phyloP scores from a whole-genome alignment of 2,888 invertebrate species.

The Buathra laborator region DNA sequence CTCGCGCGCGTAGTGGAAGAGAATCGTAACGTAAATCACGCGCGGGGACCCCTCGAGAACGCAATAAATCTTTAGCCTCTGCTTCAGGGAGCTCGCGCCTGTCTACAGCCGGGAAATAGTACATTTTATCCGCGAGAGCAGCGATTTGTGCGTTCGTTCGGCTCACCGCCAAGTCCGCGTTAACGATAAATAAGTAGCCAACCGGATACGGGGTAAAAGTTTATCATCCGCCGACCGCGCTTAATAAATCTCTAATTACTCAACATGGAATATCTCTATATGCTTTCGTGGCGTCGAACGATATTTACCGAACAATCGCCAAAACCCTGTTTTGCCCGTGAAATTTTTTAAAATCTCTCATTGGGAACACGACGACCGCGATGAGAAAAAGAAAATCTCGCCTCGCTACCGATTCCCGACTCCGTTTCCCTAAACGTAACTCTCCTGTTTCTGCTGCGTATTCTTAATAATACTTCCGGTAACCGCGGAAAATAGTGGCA shows the following conservation, averaged over 20 bases:
- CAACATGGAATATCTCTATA: constrained; percentile 28
- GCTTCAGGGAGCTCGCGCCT: constrained; percentile 3
- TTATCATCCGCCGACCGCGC: constrained; percentile 22
- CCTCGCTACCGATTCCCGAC: background rate
- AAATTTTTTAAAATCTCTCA: background rate
- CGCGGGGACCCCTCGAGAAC: constrained; percentile 57
- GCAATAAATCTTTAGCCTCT: constrained; percentile 64
- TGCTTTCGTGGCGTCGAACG: background rate
- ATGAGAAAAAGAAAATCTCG: background rate
- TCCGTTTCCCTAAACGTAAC: constrained; percentile 77
- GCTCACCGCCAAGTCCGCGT: constrained; percentile 28
- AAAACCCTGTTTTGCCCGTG: constrained; percentile 40
- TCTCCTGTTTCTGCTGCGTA: constrained; percentile 76
- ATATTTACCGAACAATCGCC: background rate
- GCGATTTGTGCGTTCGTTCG: constrained; percentile 56
- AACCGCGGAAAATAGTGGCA: constrained; percentile 77
- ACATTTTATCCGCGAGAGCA: constrained; percentile 52
- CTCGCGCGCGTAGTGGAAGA: constrained; percentile 57
- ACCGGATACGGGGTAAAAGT: constrained; percentile 32
- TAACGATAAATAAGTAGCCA: constrained; percentile 56
- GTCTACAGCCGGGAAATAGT: background rate
- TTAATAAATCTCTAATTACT: constrained; percentile 52
- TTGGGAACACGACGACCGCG: constrained; percentile 3
- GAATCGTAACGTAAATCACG: constrained; percentile 68
- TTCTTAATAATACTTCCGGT: constrained; percentile 76